phyloP scores from a whole-genome alignment of 1,140 invertebrate species.

The Pogonus chalceus region DNA sequence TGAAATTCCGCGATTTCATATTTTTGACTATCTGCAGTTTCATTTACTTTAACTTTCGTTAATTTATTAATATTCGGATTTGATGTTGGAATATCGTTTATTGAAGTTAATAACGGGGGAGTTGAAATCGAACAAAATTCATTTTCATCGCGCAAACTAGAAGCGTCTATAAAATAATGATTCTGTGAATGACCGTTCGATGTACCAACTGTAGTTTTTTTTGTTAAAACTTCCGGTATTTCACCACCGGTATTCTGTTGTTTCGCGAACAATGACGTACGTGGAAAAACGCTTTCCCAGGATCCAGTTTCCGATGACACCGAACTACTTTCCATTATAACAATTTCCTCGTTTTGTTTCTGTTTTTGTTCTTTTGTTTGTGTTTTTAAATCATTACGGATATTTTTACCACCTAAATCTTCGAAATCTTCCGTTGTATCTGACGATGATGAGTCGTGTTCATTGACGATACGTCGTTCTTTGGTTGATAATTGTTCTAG shows the following conservation, averaged over 20 bases:
- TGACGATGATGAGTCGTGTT: not conserved
- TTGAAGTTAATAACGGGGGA: not conserved
- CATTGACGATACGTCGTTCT: not conserved
- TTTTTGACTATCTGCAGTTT: conserved; percentile 12
- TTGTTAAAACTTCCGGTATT: not conserved
- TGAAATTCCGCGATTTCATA: conserved; percentile 8
- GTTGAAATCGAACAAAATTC: conserved; percentile 32
- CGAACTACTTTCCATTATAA: conserved; percentile 46
- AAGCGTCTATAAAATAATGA: conserved; percentile 62
- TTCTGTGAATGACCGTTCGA: conserved; percentile 21
- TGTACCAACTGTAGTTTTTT: not conserved
- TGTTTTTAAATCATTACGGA: not conserved
- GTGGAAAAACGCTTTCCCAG: conserved; percentile 48
- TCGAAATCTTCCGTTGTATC: conserved; percentile 31
- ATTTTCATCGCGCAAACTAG: conserved; percentile 55
- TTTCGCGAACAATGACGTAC: conserved; percentile 6
- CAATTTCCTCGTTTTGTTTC: conserved; percentile 56
- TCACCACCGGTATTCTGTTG: conserved; percentile 13
- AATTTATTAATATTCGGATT: conserved; percentile 20
- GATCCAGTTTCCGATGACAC: conserved; percentile 49
- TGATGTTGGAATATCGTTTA: conserved; percentile 13
- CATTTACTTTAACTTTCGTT: conserved; percentile 12
- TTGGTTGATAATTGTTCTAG: not conserved
- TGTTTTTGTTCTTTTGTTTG: conserved; percentile 56
- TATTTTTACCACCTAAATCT: conserved; percentile 34